A percentile compares a stretch with the other conserved stretches of the same genome.
phyloP scores from a whole-genome alignment of 2,888 invertebrate species.

The Cerastis rubricosa region DNA sequence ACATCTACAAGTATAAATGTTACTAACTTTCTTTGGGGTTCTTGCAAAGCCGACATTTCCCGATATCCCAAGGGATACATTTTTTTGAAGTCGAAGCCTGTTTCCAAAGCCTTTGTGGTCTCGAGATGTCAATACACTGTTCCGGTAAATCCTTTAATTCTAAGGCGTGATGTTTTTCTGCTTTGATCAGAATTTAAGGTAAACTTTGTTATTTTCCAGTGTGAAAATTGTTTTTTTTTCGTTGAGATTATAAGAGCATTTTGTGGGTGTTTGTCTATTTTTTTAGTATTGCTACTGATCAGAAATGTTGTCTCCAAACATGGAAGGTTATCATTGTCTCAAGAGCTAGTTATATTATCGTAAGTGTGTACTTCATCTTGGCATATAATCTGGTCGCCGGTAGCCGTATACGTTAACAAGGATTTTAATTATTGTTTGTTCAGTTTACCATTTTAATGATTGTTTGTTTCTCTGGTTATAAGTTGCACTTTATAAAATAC shows the following conservation, averaged over 20 bases:
- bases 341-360: not conserved
- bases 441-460: too few species aligned
- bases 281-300: not conserved
- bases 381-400: too few species aligned
- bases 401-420: too few species aligned
- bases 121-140: constrained; percentile 44
- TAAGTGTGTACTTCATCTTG: too few species aligned
- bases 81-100: constrained; percentile 41
- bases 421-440: too few species aligned
- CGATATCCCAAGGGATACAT: constrained; percentile 37
- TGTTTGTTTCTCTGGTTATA: too few species aligned
- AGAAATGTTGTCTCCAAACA: too few species aligned
- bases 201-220: constrained; percentile 24
- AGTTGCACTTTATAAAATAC: too few species aligned
- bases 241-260: not conserved
- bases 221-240: not conserved
- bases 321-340: not conserved
- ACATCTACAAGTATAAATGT: constrained; percentile 29
- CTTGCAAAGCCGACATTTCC: constrained; percentile 37
- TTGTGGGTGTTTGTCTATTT: not conserved
- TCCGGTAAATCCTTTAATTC: constrained; percentile 47
- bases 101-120: constrained; percentile 43
- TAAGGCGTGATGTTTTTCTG: constrained; percentile 21
- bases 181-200: constrained; percentile 23
- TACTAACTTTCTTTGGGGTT: constrained; percentile 13